Evolutionary conservation across 64 coral and sea anemone genomes (phyloP).

Genomic region (Dendronephthya gigantea): DNA sequence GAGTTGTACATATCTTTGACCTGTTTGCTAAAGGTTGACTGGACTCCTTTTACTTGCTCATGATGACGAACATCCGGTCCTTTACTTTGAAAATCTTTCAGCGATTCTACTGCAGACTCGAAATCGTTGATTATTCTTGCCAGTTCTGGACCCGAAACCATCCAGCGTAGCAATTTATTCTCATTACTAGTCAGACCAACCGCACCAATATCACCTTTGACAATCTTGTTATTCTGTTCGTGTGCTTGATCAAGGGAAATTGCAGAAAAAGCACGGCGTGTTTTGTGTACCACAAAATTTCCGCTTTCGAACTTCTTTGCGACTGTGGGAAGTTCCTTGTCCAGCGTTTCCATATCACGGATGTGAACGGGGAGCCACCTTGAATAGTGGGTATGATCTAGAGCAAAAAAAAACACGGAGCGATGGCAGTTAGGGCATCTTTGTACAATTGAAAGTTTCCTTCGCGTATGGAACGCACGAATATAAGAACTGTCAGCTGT

Average conservation of each 20-base stretch:
- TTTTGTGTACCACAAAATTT: background rate
- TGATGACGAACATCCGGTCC: background rate
- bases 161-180: background rate
- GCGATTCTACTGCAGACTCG: background rate
- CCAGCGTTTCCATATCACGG: too few relatives aligned
- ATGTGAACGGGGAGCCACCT: background rate
- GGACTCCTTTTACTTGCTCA: background rate
- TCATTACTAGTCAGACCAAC: background rate
- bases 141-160: background rate
- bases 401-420: too few relatives aligned
- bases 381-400: too few relatives aligned
- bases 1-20: background rate
- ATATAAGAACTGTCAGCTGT: too few relatives aligned
- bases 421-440: too few relatives aligned
- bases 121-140: background rate
- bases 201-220: background rate
- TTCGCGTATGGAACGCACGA: too few relatives aligned
- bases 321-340: background rate
- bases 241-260: background rate
- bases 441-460: too few relatives aligned
- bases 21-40: constrained; percentile 18
- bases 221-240: background rate
- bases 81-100: background rate
- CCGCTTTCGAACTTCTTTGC: background rate
- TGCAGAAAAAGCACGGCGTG: background rate